These are phyloP conservation scores for Synanthedon tipuliformis DNA, from an alignment of 2,888 invertebrate species.

Conservation along the genomic window DNA sequence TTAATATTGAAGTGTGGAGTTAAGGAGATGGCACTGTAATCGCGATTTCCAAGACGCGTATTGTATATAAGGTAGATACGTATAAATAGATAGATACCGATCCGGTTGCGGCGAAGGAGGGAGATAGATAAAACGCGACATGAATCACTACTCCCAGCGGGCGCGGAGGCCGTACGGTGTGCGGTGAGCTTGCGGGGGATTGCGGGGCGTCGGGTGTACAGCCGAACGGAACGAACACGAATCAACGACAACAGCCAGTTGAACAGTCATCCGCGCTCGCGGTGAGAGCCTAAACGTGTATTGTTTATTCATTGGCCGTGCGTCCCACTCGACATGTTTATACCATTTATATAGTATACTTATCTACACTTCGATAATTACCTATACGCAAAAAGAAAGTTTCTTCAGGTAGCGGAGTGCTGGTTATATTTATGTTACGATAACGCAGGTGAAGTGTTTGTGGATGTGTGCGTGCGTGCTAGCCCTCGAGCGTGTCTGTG, in stretches of 20 bases:
- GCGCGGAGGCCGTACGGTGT: slow-evolving; percentile 29
- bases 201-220: slow-evolving; percentile 19
- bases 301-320: slow-evolving; percentile 30
- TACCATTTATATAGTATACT: slow-evolving; percentile 32
- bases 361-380: slow-evolving; percentile 24
- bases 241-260: slow-evolving; percentile 37
- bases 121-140: slow-evolving; percentile 70
- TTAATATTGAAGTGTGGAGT: too few species aligned
- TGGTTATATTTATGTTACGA: slow-evolving; percentile 45
- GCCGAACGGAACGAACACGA: slow-evolving; percentile 48
- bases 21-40: slow-evolving; percentile 20
- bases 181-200: slow-evolving; percentile 33
- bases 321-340: slow-evolving; percentile 21
- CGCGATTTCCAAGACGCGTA: slow-evolving; percentile 43
- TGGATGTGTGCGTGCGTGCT: slow-evolving; percentile 19
- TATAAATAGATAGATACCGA: slow-evolving; percentile 69
- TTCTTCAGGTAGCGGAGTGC: slow-evolving; percentile 20
- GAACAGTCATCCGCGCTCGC: slow-evolving; percentile 58
- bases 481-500: slow-evolving; percentile 28
- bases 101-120: slow-evolving; percentile 68
- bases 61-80: slow-evolving; percentile 34
- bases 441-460: slow-evolving; percentile 37
- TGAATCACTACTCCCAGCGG: slow-evolving; percentile 64
- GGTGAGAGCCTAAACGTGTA: slow-evolving; percentile 34
- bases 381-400: slow-evolving; percentile 29